Evolutionary conservation across 2,797 vertebrate genomes (phyloP), one percentile per base, ranked within the genome.

Genomic region (Alfaro cultratus): DNA sequence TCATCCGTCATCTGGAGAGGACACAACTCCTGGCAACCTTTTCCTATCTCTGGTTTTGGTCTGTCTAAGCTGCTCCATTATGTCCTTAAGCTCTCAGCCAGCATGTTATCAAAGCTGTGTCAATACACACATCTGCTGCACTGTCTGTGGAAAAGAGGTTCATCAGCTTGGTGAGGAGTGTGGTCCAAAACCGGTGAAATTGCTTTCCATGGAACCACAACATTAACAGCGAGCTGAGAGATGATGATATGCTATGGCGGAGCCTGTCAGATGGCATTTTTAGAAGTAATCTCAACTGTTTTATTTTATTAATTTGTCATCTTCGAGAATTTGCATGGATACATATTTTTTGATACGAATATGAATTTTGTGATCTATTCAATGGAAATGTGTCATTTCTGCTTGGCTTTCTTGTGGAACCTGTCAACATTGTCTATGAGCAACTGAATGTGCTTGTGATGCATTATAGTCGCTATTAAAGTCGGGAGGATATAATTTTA

Each of bases 181-280:
- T 39, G 51, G n/a, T 70, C 78, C 75, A 83, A 78, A 51, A 80
- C 76, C 47, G 47, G 49, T 78, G 70, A 78, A 87, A 73, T 12
- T 36, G 21, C 31, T 1, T 78, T 39, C 39, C 7, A 76, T 76
- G 55, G 83, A 83, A 80, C 45, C 36, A 70, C 70, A 78, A 80
- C 26, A 70, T 45, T 43, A 45, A 2, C 73, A 72, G 43, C 47
- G 74, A 76, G 76, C 31, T 76, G 46, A 78, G 60, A 74, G 75
- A 76, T 47, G 78, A 75, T 84, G 64, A 80, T 72, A 73, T 45
- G 31, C 45, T 62, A 46, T 60, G 41, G n/a, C 36, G 7, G 11
- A 7, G 15, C 21, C 26, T 41, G 73, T 74, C 26, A 23, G 3
- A 43, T 47, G 13, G 31, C 31, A 64, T 23, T 31, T 5, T 62